Evolutionary conservation across 2,888 invertebrate species (phyloP), one percentile per base, ranked within the genome.

Genomic region (Neoaliturus tenellus): DNA sequence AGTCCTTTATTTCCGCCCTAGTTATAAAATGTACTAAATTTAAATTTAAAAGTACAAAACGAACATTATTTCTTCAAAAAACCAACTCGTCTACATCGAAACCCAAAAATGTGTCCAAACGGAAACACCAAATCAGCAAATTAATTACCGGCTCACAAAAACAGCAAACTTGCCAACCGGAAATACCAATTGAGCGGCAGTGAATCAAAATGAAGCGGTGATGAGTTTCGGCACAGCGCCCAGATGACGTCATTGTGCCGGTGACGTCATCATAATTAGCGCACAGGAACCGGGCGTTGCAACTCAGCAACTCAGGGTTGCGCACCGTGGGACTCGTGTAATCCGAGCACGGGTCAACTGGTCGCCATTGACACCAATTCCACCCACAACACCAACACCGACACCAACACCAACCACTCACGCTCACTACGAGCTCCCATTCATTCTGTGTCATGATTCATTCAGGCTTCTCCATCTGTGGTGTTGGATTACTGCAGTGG

Each of bases 321-420:
- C 23, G 25, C 75, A 39, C 39, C 39, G 44, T 28, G 41, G 23
- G 44, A 41, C 4, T 25, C 14, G 71, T 28, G 71, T 71, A 71
- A 71, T 71, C 44, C 2, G 75, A 44, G 41, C 75, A 5, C 44
- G 48, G 75, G 75, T 75, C 75, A 75, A 75, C 48, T 75, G 75
- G 44, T 8, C 28, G 25, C 41, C 75, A 75, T 75, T 75, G 75
- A 75, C 75, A 75, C 48, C 75, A 75, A 75, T 75, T 75, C 20
- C 75, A 39, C 75, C 75, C 44, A 28, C 58, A 10, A 48, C 58
- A 28, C 58, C 5, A 48, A 3, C 3, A 8, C 8, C 48, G 2
- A 10, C n/a, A 48, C n/a, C 48, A 48, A 8, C 3, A 14, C n/a
- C 8, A 8, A 48, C 48, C 48, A 48, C 14, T 10, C 48, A 17